Evolutionary conservation across 2,888 invertebrate genomes (phyloP).

Genomic region (Patella caerulea): DNA sequence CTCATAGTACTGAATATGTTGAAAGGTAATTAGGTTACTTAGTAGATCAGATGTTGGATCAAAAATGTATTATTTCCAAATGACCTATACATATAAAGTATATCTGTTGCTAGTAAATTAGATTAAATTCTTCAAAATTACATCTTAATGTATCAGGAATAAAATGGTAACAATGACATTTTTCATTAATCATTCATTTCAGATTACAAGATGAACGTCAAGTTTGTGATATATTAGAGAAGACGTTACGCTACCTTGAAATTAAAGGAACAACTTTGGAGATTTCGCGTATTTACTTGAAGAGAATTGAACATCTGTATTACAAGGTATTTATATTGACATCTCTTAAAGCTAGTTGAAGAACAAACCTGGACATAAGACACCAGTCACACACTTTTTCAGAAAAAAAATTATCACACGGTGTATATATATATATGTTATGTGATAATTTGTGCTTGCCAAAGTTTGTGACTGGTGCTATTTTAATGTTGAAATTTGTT

Average conservation of each 20-base stretch:
- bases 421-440: too few species aligned
- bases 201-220: constrained; percentile 86
- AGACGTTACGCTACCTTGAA: constrained; percentile 65
- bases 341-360: too few species aligned
- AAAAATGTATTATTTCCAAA: too few species aligned
- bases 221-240: constrained; percentile 89
- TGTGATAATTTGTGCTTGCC: too few species aligned
- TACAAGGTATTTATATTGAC: constrained; percentile 79
- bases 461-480: too few species aligned
- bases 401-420: too few species aligned
- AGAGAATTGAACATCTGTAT: constrained; percentile 97
- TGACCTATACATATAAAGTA: not conserved
- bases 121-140: not conserved
- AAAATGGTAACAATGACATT: not conserved
- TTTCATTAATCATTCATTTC: constrained; percentile 15
- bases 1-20: constrained; percentile 97
- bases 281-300: constrained; percentile 92
- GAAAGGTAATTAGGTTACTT: constrained; percentile 77
- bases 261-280: constrained; percentile 75
- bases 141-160: too few species aligned
- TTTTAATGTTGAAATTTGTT: too few species aligned
- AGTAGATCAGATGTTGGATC: too few species aligned
- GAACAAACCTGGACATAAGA: too few species aligned
- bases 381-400: too few species aligned
- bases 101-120: not conserved